Percentiles rank a stretch among this genome's conserved stretches.
These are phyloP conservation scores for Temnothorax ravouxi DNA, from an alignment of 2,888 invertebrate genomes.

Conservation along the genomic window DNA sequence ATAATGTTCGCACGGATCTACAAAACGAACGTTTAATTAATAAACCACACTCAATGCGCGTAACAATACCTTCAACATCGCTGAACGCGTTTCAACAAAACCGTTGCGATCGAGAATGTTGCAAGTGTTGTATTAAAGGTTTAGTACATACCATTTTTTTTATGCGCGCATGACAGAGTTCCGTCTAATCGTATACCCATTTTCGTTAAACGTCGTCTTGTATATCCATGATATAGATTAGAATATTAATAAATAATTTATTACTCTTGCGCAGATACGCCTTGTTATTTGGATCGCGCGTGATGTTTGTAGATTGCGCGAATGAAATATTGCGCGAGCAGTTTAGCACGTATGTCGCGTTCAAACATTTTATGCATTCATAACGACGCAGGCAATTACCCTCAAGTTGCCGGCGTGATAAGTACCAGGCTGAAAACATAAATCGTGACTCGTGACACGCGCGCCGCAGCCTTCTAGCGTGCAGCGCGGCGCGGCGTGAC, in stretches of 20 bases:
- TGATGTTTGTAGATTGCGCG: conserved; percentile 43
- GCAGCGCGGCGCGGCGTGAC: background rate
- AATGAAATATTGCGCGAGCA: conserved; percentile 47
- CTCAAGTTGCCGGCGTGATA: conserved; percentile 48
- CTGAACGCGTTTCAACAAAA: background rate
- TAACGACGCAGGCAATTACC: conserved; percentile 47
- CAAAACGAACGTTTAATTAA: conserved; percentile 49
- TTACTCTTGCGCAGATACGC: background rate
- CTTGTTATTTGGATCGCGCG: conserved; percentile 13
- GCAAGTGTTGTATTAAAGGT: background rate
- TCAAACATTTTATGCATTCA: conserved; percentile 47
- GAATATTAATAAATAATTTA: conserved; percentile 21
- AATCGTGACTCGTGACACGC: conserved; percentile 45
- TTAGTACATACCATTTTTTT: background rate
- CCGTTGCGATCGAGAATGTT: background rate
- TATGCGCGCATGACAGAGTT: background rate
- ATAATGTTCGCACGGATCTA: conserved; percentile 48
- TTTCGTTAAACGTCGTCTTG: background rate
- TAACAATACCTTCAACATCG: background rate
- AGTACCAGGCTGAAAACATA: conserved; percentile 55
- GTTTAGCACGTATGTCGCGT: conserved; percentile 49
- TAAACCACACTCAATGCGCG: conserved; percentile 40
- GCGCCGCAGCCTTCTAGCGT: conserved; percentile 37
- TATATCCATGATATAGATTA: background rate
- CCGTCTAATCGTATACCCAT: background rate